phyloP scores from a whole-genome alignment of 2,888 invertebrate species.

The Ceratothoa steindachneri region DNA sequence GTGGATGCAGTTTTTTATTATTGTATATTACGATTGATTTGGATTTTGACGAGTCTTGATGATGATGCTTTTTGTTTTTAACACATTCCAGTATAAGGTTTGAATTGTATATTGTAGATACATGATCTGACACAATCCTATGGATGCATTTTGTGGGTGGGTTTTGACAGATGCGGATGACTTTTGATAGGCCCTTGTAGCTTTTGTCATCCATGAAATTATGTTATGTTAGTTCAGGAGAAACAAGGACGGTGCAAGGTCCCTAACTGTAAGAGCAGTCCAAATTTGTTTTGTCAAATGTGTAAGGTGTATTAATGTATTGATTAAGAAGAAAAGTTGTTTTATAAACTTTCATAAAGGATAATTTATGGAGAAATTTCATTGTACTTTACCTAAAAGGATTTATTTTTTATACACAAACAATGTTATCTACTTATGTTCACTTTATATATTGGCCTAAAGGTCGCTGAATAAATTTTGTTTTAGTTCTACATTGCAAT shows the following conservation, averaged over 20 bases:
- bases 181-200: no score
- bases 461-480: not conserved
- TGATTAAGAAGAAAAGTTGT: not conserved
- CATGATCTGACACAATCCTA: no score
- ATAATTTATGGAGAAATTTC: not conserved
- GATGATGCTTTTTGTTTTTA: no score
- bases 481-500: not conserved
- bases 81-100: no score
- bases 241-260: not conserved
- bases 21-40: no score
- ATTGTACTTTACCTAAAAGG: not conserved
- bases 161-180: no score
- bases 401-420: not conserved
- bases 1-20: no score
- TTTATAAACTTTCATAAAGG: not conserved
- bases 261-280: not conserved
- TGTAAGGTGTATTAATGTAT: not conserved
- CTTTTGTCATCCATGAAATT: no score
- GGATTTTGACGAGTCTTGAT: no score
- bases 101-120: no score
- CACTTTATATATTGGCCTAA: not conserved
- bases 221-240: not conserved
- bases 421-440: not conserved
- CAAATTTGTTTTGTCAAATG: not conserved
- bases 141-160: no score